These are phyloP conservation scores for Pygmarrhopalites habei DNA, from an alignment of 1,140 invertebrate genomes.

Conservation along the genomic window DNA sequence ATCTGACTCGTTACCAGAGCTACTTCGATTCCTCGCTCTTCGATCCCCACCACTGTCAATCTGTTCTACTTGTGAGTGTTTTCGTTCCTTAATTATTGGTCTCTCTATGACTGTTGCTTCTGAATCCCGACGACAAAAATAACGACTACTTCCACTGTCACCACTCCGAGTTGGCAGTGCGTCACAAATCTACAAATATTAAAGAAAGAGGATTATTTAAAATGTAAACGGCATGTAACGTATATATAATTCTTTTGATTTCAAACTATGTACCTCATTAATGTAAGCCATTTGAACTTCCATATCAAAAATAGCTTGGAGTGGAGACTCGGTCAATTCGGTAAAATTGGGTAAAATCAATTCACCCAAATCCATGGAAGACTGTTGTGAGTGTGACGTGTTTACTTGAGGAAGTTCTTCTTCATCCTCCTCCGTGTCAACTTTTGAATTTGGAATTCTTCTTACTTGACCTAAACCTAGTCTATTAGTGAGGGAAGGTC, in stretches of 20 bases:
- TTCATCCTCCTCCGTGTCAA: slow-evolving; percentile 41
- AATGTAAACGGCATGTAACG: too few species aligned
- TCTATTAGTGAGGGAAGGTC: not conserved
- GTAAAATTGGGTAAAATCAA: slow-evolving; percentile 13
- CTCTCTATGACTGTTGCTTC: slow-evolving; percentile 34
- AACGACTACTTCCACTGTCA: slow-evolving; percentile 19
- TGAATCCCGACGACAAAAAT: slow-evolving; percentile 34
- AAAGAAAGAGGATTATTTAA: too few species aligned
- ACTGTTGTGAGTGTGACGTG: slow-evolving; percentile 25
- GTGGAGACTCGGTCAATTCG: slow-evolving; percentile 31
- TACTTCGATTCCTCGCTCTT: slow-evolving; percentile 29
- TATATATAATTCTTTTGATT: too few species aligned
- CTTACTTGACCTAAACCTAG: not conserved
- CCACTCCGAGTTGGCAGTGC: slow-evolving; percentile 13
- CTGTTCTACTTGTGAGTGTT: slow-evolving; percentile 11
- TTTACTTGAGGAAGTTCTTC: slow-evolving; percentile 17
- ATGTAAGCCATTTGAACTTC: slow-evolving; percentile 40
- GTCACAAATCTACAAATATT: slow-evolving; percentile 38
- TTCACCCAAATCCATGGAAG: slow-evolving; percentile 27
- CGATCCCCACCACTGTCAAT: slow-evolving; percentile 20
- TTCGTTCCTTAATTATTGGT: slow-evolving; percentile 24
- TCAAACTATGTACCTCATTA: too few species aligned
- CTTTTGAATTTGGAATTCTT: slow-evolving; percentile 26
- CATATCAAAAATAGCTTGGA: slow-evolving; percentile 39
- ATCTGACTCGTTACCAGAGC: slow-evolving; percentile 39